Conservation (phyloP, 92 coral and sea anemone species). For the Paramuricea clavata region DNA sequence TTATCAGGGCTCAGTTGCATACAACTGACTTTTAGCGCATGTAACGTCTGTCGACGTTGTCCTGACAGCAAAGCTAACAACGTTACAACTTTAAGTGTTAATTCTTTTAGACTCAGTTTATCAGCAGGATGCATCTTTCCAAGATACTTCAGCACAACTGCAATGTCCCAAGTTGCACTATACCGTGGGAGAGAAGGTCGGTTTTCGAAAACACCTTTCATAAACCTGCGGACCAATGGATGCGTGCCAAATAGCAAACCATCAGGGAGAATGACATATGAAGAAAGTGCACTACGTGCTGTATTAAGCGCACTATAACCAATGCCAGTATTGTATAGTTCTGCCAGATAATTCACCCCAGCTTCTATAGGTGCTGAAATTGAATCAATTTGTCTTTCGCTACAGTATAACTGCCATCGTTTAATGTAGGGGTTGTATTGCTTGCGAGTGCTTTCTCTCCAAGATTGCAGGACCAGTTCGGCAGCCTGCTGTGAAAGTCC, state of each 20-base stretch:
- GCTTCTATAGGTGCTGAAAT: slow-evolving; percentile 39
- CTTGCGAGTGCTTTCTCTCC: slow-evolving; percentile 49
- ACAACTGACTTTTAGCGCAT: slow-evolving; percentile 12
- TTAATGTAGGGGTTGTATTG: slow-evolving; percentile 29
- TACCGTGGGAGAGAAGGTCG: slow-evolving; percentile 53
- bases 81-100: slow-evolving; percentile 17
- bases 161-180: slow-evolving; percentile 53
- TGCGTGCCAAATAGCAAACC: slow-evolving; percentile 59
- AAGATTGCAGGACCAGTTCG: slow-evolving; percentile 30
- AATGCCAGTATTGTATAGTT: slow-evolving; percentile 39
- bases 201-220: slow-evolving; percentile 64
- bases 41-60: slow-evolving; percentile 6
- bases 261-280: slow-evolving; percentile 20
- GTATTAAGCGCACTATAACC: slow-evolving; percentile 63
- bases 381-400: slow-evolving; percentile 14
- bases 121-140: slow-evolving; percentile 32
- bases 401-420: slow-evolving; percentile 31
- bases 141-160: slow-evolving; percentile 40
- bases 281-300: slow-evolving; percentile 61
- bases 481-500: slow-evolving; percentile 37
- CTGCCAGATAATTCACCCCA: slow-evolving; percentile 55
- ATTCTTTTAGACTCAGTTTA: slow-evolving; percentile 4
- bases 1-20: not conserved
- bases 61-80: slow-evolving; percentile 15
- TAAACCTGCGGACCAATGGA: slow-evolving; percentile 60